Conservation (phyloP, 2,113 vertebrate species). For the Anas platyrhynchos region DNA sequence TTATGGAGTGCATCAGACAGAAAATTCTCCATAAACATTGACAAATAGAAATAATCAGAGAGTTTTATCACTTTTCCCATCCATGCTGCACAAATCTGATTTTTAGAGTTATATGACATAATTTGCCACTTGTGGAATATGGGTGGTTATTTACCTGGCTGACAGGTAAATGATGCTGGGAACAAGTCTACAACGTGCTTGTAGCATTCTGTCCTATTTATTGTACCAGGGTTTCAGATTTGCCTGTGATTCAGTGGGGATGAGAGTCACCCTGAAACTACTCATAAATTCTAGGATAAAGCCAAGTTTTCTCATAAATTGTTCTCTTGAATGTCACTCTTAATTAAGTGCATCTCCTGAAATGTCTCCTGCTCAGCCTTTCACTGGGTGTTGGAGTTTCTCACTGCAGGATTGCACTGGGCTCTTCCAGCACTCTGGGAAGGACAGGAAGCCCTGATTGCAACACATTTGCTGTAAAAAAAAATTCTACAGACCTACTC, state of each 20-base stretch:
- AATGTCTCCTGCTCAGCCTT: rapidly evolving
- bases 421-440: rapidly evolving
- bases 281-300: background rate
- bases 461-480: rapidly evolving
- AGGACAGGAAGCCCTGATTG: too few species aligned
- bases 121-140: rapidly evolving
- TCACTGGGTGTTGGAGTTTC: background rate
- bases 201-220: rapidly evolving
- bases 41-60: rapidly evolving
- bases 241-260: background rate
- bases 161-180: background rate
- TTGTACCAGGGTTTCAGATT: rapidly evolving
- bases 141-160: background rate
- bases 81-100: background rate
- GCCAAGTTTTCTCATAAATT: rapidly evolving
- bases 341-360: background rate
- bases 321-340: background rate
- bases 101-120: background rate
- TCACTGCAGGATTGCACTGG: background rate
- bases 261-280: background rate
- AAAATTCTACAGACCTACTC: background rate
- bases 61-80: background rate
- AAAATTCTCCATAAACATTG: too few species aligned
- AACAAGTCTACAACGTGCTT: background rate
- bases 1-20: rapidly evolving